Evolutionary conservation across 2,113 vertebrate genomes (phyloP), one percentile per base, ranked within the genome.

Genomic region (Vulpes vulpes): DNA sequence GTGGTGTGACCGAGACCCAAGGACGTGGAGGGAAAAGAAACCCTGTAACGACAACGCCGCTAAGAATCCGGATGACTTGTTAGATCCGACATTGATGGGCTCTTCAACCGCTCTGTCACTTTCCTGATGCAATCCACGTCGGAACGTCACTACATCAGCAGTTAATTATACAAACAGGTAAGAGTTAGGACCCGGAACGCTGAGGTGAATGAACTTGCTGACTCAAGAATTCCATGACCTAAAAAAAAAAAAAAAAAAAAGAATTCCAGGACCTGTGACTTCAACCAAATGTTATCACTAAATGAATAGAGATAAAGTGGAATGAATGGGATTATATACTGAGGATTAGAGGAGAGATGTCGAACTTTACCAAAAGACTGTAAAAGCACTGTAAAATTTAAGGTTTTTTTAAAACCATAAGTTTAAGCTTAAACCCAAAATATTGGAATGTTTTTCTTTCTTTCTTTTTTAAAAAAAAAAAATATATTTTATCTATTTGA

Each of bases 381-480:
- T 19, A 53, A 92, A 96, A 65, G 35, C 1, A 38, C n/a, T 51
- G 60, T 92, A 19, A 79, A 62, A 73, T 81, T 67, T 96, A 59
- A 55, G 15, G n/a, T 27, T 64, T 96, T 96, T 85, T 95, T 23
- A 9, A 78, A 93, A 94, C 7, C 30, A 82, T 35, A 95, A 69
- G 10, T 57, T 32, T n/a, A 62, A 93, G 53, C 17, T 85, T 86
- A 16, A 86, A 76, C 30, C 19, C 53, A 85, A 94, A 82, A 78
- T 25, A 91, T 82, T 85, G 30, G 16, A 88, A 64, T 88, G 10
- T 51, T 94, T 91, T 95, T 69, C 15, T 79, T 91, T 84, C 55
- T 88, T 71, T 95, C 43, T 43, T 43, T n/a, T n/a, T n/a, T n/a
- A n/a, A n/a, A n/a, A n/a, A n/a, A n/a, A n/a, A n/a, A n/a, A n/a